These are phyloP conservation scores for Neodiprion lecontei DNA, from an alignment of 1,140 invertebrate species.

Conservation along the genomic window DNA sequence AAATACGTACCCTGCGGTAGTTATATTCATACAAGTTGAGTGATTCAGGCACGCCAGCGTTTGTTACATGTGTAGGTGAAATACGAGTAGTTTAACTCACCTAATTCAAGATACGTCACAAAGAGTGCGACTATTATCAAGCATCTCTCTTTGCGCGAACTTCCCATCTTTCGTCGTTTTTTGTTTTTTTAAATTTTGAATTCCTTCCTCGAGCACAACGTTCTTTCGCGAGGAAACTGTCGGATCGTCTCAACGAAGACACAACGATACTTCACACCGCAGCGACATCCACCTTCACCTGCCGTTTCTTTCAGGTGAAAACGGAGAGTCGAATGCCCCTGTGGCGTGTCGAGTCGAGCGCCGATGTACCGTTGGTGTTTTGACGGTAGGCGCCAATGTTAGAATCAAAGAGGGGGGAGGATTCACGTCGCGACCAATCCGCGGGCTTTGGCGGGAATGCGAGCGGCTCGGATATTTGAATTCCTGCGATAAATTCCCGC, in stretches of 20 bases:
- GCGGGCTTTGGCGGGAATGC: too few species aligned
- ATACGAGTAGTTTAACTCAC: not conserved
- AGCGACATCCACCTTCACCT: not conserved
- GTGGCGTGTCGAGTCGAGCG: not conserved
- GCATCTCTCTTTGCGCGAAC: not conserved
- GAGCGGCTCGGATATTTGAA: too few species aligned
- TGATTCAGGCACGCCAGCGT: not conserved
- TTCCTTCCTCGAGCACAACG: not conserved
- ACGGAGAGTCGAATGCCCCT: not conserved
- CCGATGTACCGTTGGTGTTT: slow-evolving; percentile 2
- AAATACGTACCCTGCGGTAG: not conserved
- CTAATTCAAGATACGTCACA: not conserved
- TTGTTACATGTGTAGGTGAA: not conserved
- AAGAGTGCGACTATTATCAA: not conserved
- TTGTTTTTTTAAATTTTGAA: not conserved
- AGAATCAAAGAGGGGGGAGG: not conserved
- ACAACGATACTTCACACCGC: not conserved
- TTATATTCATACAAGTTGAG: not conserved
- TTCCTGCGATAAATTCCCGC: too few species aligned
- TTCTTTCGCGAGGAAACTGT: not conserved
- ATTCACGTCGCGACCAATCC: not conserved
- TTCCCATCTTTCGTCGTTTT: not conserved
- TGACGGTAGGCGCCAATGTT: not conserved
- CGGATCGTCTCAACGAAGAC: not conserved
- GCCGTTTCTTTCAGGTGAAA: not conserved